Base-by-base conservation (phyloP, 2,113 vertebrate genomes). In the Promerops cafer region DNA sequence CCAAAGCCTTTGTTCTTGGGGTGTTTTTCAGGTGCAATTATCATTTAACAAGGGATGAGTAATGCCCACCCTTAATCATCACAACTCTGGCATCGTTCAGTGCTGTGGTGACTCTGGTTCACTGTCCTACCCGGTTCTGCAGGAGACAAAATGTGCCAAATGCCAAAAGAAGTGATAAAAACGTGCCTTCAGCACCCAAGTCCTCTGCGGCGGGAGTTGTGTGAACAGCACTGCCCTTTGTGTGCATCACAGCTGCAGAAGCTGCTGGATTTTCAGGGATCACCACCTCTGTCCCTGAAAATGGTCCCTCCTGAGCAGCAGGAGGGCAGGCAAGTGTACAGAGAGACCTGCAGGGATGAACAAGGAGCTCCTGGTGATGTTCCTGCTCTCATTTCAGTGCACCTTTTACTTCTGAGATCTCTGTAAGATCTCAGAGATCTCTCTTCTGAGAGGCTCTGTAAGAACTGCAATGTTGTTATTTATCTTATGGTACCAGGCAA, bases 21-120 rank as follows among this genome's bases (percentile, higher is more conserved):
- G n/a, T 81, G 52, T 0, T 27, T 77, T 77, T 79, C 19, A 84
- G 84, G 65, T 78, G 42, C 17, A 74, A 30, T 27, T 75, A 69
- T 31, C 44, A 78, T 93, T 77, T 84, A 89, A 83, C 19, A 28
- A 72, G 59, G 49, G 80, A 52, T 83, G 79, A 80, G 53, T 72
- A 83, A 89, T 28, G 37, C 10, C 39, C 44, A 63, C 28, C 54
- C 13, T 84, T 70, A 57, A 66, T 33, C 52, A 53, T 13, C 64
- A 31, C 56, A 33, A 6, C 75, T 52, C 61, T 30, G 50, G 57
- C 71, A 39, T 20, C 7, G 2, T 4, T 28, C 40, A 52, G 59
- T 3, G 1, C 61, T 66, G 65, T 22, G n/a, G 27, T 31, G 80
- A 24, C 39, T 80, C 50, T 39, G 52, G 10, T 13, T 65, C 7